These are phyloP conservation scores for Tetrao urogallus DNA, from an alignment of 2,113 vertebrate species.

Conservation along the genomic window DNA sequence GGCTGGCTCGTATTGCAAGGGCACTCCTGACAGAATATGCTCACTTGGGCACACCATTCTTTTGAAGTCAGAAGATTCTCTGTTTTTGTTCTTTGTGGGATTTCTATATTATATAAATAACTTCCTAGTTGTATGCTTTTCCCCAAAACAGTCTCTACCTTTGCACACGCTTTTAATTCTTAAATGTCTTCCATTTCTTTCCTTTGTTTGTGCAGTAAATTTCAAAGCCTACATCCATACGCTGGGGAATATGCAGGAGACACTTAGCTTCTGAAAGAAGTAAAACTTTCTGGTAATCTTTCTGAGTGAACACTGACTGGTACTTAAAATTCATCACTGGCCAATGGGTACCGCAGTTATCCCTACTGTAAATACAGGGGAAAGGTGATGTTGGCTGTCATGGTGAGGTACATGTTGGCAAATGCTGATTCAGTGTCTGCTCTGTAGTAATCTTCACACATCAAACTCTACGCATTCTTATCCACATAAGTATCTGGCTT, in stretches of 20 bases:
- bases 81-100: background rate
- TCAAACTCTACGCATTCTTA: constrained; percentile 5
- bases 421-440: background rate
- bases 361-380: background rate
- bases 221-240: background rate
- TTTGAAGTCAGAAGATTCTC: background rate
- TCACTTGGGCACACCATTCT: background rate
- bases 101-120: constrained; percentile 45
- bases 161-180: background rate
- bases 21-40: background rate
- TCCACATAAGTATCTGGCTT: constrained; percentile 13
- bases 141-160: background rate
- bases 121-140: background rate
- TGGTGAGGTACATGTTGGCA: background rate
- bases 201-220: background rate
- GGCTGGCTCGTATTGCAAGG: constrained; percentile 27
- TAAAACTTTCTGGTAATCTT: constrained; percentile 3
- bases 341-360: background rate
- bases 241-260: background rate
- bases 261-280: background rate
- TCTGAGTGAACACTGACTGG: background rate
- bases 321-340: background rate
- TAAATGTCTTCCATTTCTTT: background rate
- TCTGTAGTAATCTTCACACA: constrained; percentile 3
- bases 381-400: constrained; percentile 22